Evolutionary conservation across 1,140 invertebrate genomes (phyloP).

Genomic region (Magallana gigas): DNA sequence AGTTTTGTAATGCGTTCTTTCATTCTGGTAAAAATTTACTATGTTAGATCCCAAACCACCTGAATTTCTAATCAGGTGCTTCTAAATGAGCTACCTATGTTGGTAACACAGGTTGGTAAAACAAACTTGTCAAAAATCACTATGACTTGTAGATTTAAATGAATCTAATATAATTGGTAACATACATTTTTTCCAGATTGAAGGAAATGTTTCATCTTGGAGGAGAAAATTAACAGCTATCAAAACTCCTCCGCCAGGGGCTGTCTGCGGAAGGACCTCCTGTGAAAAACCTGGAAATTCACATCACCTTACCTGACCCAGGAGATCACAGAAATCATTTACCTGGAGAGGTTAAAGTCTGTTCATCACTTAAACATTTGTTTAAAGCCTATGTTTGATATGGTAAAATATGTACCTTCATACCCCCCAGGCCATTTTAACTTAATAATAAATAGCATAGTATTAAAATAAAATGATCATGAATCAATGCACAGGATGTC

Average conservation of each 20-base stretch:
- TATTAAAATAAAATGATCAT: no score
- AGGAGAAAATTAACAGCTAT: background rate
- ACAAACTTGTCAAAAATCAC: no score
- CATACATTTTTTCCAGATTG: background rate
- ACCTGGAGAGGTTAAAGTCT: slow-evolving; percentile 27
- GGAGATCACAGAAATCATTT: slow-evolving; percentile 42
- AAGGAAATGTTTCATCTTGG: background rate
- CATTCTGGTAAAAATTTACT: background rate
- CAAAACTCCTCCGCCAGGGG: background rate
- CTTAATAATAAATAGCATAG: no score
- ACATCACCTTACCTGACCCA: slow-evolving; percentile 18
- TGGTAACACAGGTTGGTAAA: no score
- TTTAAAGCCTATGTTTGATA: no score
- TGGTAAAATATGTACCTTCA: no score
- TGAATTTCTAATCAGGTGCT: background rate
- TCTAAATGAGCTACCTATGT: no score
- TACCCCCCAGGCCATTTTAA: no score
- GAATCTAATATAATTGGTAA: no score
- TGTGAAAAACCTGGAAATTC: background rate
- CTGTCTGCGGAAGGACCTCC: background rate
- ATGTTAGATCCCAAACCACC: background rate
- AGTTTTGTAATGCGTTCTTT: background rate
- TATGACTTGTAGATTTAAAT: no score
- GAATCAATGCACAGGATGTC: no score
- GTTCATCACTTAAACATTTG: no score